Conservation (phyloP, 2,888 invertebrate genomes). For the Diarsia dahlii region DNA sequence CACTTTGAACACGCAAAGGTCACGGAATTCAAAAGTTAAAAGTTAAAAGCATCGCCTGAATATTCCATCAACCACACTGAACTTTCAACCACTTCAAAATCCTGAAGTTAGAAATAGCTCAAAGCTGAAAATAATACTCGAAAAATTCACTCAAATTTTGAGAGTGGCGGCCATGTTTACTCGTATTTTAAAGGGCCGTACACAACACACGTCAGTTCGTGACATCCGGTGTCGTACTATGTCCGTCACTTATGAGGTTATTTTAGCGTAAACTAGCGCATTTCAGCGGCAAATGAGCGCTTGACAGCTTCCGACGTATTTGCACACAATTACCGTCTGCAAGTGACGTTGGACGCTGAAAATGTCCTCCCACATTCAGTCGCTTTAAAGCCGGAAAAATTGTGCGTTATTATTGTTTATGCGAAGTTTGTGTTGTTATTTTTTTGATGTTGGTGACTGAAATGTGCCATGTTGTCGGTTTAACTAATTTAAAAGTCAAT, state of each 20-base stretch:
- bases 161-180: background rate
- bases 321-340: constrained; percentile 47
- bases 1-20: constrained; percentile 16
- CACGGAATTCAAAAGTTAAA: constrained; percentile 16
- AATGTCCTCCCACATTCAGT: constrained; percentile 24
- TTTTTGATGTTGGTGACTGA: background rate
- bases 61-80: constrained; percentile 24
- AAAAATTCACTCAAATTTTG: constrained; percentile 7
- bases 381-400: background rate
- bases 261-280: constrained; percentile 36
- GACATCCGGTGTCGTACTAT: background rate
- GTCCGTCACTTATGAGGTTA: constrained; percentile 21
- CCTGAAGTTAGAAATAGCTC: constrained; percentile 12
- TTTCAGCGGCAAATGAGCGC: constrained; percentile 46
- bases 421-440: background rate
- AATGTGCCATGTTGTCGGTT: background rate
- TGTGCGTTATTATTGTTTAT: constrained; percentile 3
- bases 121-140: background rate
- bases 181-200: constrained; percentile 6
- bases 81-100: constrained; percentile 17
- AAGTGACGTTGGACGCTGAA: constrained; percentile 43
- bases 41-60: constrained; percentile 24
- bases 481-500: background rate
- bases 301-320: constrained; percentile 50
- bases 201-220: background rate